Conservation (phyloP, 2,113 vertebrate genomes). For the Hucho hucho region DNA sequence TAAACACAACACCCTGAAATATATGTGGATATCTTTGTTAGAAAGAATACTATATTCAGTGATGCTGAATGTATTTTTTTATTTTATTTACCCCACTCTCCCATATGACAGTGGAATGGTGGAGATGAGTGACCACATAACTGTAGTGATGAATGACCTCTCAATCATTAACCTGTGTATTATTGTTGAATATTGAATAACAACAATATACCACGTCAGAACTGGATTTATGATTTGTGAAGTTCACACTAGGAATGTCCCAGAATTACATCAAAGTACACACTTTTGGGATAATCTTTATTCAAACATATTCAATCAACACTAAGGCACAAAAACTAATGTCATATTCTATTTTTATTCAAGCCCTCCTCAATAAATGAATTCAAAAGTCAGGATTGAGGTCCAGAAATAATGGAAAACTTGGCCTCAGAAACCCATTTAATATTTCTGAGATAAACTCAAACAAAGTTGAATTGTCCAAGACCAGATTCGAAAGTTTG, state of each 20-base stretch:
- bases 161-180: not conserved
- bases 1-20: no score
- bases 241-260: not conserved
- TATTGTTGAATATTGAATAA: not conserved
- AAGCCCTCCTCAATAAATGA: slow-evolving; percentile 43
- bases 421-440: slow-evolving; percentile 34
- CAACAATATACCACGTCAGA: not conserved
- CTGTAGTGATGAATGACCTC: not conserved
- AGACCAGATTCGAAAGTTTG: slow-evolving; percentile 38
- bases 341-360: slow-evolving; percentile 43
- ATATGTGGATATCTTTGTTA: no score
- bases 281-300: not conserved
- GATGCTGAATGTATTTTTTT: no score
- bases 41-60: no score
- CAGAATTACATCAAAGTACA: not conserved
- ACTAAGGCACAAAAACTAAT: slow-evolving; percentile 27
- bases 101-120: slow-evolving; percentile 11
- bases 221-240: not conserved
- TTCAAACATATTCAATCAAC: slow-evolving; percentile 21
- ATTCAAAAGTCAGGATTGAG: slow-evolving; percentile 56
- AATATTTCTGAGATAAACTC: slow-evolving; percentile 8
- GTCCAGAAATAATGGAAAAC: slow-evolving; percentile 53
- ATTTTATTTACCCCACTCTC: no score
- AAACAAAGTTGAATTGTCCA: slow-evolving; percentile 20
- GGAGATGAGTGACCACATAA: not conserved